Percentiles rank a stretch among this genome's conserved stretches.
phyloP scores from a whole-genome alignment of 2,888 invertebrate species.

The Ennomos fuscantarius region DNA sequence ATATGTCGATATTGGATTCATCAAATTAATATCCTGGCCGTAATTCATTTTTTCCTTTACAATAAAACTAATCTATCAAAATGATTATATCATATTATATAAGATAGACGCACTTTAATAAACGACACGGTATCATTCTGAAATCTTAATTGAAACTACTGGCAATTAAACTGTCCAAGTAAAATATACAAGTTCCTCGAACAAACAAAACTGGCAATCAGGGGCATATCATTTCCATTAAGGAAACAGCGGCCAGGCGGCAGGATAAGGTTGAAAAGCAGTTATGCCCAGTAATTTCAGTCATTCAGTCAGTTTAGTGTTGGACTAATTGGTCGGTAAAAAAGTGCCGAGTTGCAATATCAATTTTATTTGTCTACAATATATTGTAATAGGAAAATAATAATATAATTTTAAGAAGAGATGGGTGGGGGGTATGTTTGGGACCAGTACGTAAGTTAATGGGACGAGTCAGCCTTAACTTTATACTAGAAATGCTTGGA shows the following conservation, averaged over 20 bases:
- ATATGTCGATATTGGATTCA: no score
- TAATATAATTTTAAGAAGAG: no score
- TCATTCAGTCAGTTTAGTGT: conserved; percentile 16
- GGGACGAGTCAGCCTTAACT: no score
- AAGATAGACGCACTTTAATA: neutral
- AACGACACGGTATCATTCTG: conserved; percentile 14
- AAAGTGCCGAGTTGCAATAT: neutral
- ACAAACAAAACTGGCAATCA: conserved; percentile 34
- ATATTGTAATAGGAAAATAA: no score
- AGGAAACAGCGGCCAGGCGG: conserved; percentile 27
- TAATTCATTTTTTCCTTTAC: no score
- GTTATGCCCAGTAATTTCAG: conserved; percentile 32
- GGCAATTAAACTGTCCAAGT: conserved; percentile 30
- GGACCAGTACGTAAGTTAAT: no score
- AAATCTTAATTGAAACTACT: conserved; percentile 31
- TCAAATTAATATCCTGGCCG: no score
- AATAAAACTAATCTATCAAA: no score
- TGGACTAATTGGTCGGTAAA: neutral
- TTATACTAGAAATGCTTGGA: no score
- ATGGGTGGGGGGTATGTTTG: no score
- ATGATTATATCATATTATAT: no score
- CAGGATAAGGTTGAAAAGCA: conserved; percentile 31
- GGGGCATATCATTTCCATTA: conserved; percentile 33
- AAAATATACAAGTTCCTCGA: conserved; percentile 18
- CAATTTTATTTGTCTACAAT: no score